Evolutionary conservation across 37 sponge, comb jelly and placozoan species (phyloP).

Genomic region (Tethya wilhelma): DNA sequence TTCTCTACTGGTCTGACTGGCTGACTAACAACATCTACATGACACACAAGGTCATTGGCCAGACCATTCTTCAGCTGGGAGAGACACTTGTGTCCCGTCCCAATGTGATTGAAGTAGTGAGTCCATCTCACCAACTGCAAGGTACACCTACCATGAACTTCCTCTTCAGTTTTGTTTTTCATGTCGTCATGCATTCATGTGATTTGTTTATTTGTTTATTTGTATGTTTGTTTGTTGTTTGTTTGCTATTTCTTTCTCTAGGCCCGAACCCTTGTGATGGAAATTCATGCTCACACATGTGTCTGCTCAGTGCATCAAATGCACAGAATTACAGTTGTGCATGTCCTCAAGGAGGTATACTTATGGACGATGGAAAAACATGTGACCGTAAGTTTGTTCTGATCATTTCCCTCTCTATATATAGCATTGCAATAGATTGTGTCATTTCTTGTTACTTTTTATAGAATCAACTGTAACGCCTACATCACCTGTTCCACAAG

Average conservation of each 20-base stretch:
- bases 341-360: conserved; percentile 29
- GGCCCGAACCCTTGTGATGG: conserved; percentile 50
- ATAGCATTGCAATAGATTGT: not conserved
- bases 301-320: conserved; percentile 26
- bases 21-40: conserved; percentile 3
- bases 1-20: conserved; percentile 76
- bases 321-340: conserved; percentile 35
- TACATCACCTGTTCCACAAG: too few species aligned
- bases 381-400: not conserved
- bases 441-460: not conserved
- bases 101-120: conserved; percentile 8
- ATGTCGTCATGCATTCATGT: not conserved
- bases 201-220: not conserved
- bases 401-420: not conserved
- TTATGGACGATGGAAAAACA: not conserved
- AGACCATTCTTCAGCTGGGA: not conserved
- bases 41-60: conserved; percentile 1
- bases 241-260: not conserved
- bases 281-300: conserved; percentile 66
- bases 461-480: not conserved
- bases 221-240: not conserved
- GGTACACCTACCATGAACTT: not conserved
- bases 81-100: not conserved
- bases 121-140: not conserved
- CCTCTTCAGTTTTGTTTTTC: not conserved